Conservation (phyloP, 2,888 invertebrate species). For the Auanema sp. region DNA sequence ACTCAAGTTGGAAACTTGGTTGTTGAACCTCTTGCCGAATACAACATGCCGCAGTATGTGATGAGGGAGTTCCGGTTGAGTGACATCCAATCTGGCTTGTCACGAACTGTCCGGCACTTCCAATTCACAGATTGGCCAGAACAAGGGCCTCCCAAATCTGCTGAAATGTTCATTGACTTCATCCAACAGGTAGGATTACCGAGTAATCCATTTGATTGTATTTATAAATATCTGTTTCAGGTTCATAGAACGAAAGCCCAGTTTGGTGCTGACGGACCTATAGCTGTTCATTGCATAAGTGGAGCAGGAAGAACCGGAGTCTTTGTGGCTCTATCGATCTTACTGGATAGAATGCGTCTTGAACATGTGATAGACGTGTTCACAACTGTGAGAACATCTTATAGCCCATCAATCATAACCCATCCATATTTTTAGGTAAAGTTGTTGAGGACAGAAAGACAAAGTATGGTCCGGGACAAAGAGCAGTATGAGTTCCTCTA, state of each 20-base stretch:
- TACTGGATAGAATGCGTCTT: constrained; percentile 96
- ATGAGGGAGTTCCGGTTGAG: constrained; percentile 96
- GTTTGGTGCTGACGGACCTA: constrained; percentile 98
- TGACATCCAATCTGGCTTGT: constrained; percentile 91
- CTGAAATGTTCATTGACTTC: constrained; percentile 98
- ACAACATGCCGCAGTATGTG: constrained; percentile 99
- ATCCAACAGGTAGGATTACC: constrained; percentile 76
- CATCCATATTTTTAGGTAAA: constrained; percentile 70
- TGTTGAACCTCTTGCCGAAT: constrained; percentile 97
- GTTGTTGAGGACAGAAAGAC: constrained; percentile 93
- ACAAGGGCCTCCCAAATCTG: constrained; percentile 83
- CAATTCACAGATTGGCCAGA: constrained; percentile 72
- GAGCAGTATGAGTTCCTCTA: constrained; percentile 99
- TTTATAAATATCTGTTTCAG: constrained; percentile 17
- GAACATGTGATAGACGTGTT: constrained; percentile 98
- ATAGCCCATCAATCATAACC: not conserved
- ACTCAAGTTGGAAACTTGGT: constrained; percentile 81
- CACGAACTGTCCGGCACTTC: constrained; percentile 91
- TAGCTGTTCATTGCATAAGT: constrained; percentile 81
- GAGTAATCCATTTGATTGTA: constrained; percentile 64
- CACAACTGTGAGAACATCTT: constrained; percentile 76
- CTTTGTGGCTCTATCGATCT: constrained; percentile 95
- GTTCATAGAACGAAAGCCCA: constrained; percentile 99
- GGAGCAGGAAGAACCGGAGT: constrained; percentile 98
- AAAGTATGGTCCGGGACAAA: constrained; percentile 99